A percentile compares a stretch with the other conserved stretches of the same genome.
phyloP scores from a whole-genome alignment of 2,797 vertebrate genomes.

The Ciconia nigra region DNA sequence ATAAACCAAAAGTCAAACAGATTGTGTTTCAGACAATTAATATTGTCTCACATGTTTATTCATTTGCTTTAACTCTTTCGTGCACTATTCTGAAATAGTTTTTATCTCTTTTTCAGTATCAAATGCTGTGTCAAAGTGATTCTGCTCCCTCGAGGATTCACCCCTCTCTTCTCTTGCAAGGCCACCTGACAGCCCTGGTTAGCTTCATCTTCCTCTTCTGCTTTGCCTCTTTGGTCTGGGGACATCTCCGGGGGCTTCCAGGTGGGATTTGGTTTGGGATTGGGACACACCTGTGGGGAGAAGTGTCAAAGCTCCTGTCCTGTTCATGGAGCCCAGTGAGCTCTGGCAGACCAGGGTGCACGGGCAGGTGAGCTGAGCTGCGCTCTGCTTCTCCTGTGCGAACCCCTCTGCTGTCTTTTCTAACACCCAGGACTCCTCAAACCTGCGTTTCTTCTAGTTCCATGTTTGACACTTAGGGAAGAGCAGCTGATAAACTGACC shows the following conservation, averaged over 20 bases:
- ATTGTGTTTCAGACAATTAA: constrained; percentile 53
- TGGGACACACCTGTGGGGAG: fast-evolving
- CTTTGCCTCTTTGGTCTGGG: neutral
- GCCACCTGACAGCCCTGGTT: neutral
- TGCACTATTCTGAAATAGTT: neutral
- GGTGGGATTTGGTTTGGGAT: neutral
- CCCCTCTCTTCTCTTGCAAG: neutral
- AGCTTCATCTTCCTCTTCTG: neutral
- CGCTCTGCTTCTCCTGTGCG: neutral
- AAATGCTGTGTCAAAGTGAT: neutral
- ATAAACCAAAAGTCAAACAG: constrained; percentile 53
- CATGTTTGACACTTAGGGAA: neutral
- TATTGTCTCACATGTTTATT: constrained; percentile 40
- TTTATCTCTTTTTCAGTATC: neutral
- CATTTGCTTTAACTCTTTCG: neutral
- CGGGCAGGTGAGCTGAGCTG: neutral
- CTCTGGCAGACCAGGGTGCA: neutral
- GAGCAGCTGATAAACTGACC: neutral
- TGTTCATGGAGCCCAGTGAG: neutral
- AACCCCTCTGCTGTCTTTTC: neutral
- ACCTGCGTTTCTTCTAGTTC: neutral
- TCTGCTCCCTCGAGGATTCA: neutral
- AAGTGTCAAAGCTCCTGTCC: neutral
- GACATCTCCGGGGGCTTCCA: neutral
- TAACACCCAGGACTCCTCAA: neutral